A percentile compares a stretch with the other conserved stretches of the same genome.
Evolutionary conservation across 2,888 invertebrate species (phyloP).

Genomic region (Resseliella maxima): DNA sequence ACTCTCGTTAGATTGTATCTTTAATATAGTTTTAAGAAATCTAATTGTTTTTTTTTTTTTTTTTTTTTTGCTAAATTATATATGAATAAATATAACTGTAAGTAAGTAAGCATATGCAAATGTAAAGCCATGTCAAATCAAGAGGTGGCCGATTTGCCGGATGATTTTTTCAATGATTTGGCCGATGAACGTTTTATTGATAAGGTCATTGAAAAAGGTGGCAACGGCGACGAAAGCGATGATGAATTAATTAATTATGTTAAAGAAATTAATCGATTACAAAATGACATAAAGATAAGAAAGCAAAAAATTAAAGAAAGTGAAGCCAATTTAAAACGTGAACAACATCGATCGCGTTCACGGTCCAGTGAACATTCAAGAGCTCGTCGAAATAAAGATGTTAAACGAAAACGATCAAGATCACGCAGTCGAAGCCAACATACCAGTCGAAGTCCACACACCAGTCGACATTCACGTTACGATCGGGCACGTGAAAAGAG

Average conservation of each 20-base stretch:
- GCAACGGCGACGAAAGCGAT: background rate
- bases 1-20: background rate
- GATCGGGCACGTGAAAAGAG: background rate
- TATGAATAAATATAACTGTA: too few species aligned
- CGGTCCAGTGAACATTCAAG: background rate
- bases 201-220: slow-evolving; percentile 54
- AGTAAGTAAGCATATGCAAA: background rate
- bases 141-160: slow-evolving; percentile 56
- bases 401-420: background rate
- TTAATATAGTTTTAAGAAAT: background rate
- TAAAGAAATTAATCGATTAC: slow-evolving; percentile 51
- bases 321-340: background rate
- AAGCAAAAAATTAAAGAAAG: slow-evolving; percentile 51
- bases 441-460: background rate
- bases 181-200: slow-evolving; percentile 56
- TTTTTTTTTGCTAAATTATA: background rate
- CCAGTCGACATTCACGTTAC: background rate
- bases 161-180: slow-evolving; percentile 58
- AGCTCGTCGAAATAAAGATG: background rate
- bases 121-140: background rate
- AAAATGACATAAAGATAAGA: slow-evolving; percentile 44
- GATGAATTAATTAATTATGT: background rate
- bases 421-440: background rate
- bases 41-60: background rate
- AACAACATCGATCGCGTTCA: background rate